Evolutionary conservation across 1,140 invertebrate species (phyloP), one percentile per base, ranked within the genome.

Genomic region (Pachyrhynchus sulphureomaculatus): DNA sequence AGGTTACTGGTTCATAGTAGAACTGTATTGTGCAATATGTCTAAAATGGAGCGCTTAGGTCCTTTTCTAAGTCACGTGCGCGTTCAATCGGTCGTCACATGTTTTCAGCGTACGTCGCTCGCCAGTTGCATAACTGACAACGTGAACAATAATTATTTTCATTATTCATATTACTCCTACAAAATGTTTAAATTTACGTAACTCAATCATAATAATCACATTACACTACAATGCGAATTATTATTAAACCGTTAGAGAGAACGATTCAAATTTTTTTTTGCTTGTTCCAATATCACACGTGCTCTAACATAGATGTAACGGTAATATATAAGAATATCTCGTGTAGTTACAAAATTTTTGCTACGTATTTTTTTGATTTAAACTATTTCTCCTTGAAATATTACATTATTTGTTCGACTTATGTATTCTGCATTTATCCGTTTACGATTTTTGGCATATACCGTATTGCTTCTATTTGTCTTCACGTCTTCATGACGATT

Each of bases 71-170:
- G 54, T 59, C 56, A 59, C 56, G 45, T 59, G 44, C 21, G 21
- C 10, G 5, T n/a, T 9, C 32, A 15, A 13, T 29, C 4, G 5
- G 32, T n/a, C n/a, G 24, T 15, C 62, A 65, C 62, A 61, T 65
- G 62, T 65, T 55, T 26, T 12, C 10, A 61, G 62, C 62, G 57
- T 65, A 65, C 62, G 62, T 65, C 57, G 33, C 6, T 10, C 48
- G 36, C 32, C 29, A 42, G 37, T 65, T 65, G 49, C 62, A 51
- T 65, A 65, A 65, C 49, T 12, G 51, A 26, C 58, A 51, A 52
- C 57, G 58, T 59, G 62, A 53, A 49, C 49, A 53, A 60, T 58
- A 65, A 65, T 65, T 65, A 65, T 60, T 65, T 59, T 58, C 57
- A 54, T 61, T 61, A 54, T 33, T 60, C 57, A 49, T n/a, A n/a